These are phyloP conservation scores for Trachelipus rathkii DNA, from an alignment of 1,140 invertebrate genomes.

Conservation along the genomic window DNA sequence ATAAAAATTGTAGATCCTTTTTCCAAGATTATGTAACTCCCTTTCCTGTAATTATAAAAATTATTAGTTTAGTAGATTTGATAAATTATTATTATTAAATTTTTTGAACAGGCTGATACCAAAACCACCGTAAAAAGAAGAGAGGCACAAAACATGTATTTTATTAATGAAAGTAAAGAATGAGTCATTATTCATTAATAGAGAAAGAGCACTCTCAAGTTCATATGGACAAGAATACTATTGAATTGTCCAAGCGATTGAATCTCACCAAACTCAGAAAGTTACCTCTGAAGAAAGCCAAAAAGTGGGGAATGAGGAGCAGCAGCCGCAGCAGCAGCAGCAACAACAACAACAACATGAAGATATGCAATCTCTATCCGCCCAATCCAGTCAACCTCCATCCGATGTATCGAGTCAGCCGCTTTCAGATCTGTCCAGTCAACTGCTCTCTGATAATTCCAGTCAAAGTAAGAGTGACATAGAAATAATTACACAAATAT, in stretches of 20 bases:
- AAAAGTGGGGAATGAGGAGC: background rate
- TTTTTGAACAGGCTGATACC: constrained; percentile 34
- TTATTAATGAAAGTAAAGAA: too few species aligned
- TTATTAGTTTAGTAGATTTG: too few species aligned
- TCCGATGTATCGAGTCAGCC: constrained; percentile 23
- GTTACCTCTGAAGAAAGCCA: background rate
- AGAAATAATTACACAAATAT: too few species aligned
- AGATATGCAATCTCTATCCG: constrained; percentile 12
- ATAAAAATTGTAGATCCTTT: too few species aligned
- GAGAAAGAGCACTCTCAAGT: constrained; percentile 34
- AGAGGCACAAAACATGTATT: too few species aligned
- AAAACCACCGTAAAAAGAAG: constrained; percentile 42
- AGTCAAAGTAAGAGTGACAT: background rate
- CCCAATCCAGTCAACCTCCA: constrained; percentile 9
- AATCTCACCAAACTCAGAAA: background rate
- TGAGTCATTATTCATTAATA: constrained; percentile 36
- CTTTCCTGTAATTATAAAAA: too few species aligned
- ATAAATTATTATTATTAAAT: background rate
- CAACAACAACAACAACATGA: too few species aligned
- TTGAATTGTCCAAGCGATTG: constrained; percentile 21
- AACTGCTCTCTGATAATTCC: constrained; percentile 17
- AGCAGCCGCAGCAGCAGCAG: too few species aligned
- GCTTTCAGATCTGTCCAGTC: constrained; percentile 23
- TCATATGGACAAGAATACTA: constrained; percentile 37
- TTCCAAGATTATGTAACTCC: too few species aligned